Conservation (phyloP, 1,140 invertebrate species). For the Drosophila asahinai region DNA sequence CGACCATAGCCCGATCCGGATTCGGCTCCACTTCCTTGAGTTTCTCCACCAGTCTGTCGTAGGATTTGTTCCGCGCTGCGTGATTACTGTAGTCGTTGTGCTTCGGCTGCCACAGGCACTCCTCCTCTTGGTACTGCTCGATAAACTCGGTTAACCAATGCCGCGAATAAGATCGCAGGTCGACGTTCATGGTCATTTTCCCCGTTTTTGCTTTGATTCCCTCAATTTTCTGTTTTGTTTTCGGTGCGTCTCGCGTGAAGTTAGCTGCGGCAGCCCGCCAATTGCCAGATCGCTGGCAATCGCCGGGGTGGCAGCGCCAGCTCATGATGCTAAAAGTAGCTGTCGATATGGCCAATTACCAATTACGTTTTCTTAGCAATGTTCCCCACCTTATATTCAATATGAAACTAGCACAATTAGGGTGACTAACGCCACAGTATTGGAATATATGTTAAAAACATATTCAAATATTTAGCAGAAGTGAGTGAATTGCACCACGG, state of each 20-base stretch:
- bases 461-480: too few species aligned
- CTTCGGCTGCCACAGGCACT: slow-evolving; percentile 84
- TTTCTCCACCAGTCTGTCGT: slow-evolving; percentile 80
- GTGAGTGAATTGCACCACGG: too few species aligned
- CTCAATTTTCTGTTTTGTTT: slow-evolving; percentile 68
- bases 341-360: not conserved
- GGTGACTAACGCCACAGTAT: too few species aligned
- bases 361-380: too few species aligned
- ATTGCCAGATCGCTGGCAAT: slow-evolving; percentile 11
- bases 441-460: too few species aligned
- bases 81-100: slow-evolving; percentile 84
- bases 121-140: slow-evolving; percentile 81
- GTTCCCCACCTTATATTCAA: too few species aligned
- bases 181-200: slow-evolving; percentile 64
- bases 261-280: slow-evolving; percentile 47
- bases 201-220: slow-evolving; percentile 35
- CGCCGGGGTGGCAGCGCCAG: slow-evolving; percentile 7
- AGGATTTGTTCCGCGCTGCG: slow-evolving; percentile 72
- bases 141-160: slow-evolving; percentile 84
- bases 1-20: slow-evolving; percentile 82
- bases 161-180: slow-evolving; percentile 77
- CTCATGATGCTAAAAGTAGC: not conserved
- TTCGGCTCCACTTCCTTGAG: slow-evolving; percentile 82
- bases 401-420: too few species aligned
- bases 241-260: slow-evolving; percentile 66